Percentiles rank a stretch among this genome's conserved stretches.
phyloP scores from a whole-genome alignment of 1,140 invertebrate genomes.

The Homalodisca vitripennis region DNA sequence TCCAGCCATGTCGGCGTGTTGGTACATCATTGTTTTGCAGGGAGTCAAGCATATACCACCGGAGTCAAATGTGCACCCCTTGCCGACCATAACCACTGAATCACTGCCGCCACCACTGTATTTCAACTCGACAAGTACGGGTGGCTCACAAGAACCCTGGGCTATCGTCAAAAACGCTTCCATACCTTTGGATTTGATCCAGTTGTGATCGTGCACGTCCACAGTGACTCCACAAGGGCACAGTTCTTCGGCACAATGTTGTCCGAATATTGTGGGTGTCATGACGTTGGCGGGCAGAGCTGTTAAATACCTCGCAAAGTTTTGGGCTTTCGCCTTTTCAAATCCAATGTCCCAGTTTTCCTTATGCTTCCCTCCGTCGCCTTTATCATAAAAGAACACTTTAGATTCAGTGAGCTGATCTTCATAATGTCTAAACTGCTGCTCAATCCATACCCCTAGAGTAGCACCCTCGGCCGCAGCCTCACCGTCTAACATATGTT shows the following conservation, averaged over 20 bases:
- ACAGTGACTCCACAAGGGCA: constrained; percentile 44
- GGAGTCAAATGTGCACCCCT: constrained; percentile 17
- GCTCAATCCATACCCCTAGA: constrained; percentile 62
- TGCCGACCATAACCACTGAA: constrained; percentile 48
- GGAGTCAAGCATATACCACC: background rate
- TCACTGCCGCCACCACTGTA: constrained; percentile 43
- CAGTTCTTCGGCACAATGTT: constrained; percentile 46
- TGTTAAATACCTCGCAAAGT: constrained; percentile 71
- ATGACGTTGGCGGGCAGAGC: constrained; percentile 82
- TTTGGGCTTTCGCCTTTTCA: constrained; percentile 76
- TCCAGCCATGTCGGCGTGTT: constrained; percentile 79
- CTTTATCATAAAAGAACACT: background rate
- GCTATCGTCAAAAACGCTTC: constrained; percentile 55
- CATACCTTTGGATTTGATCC: constrained; percentile 56
- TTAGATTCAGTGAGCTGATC: constrained; percentile 54
- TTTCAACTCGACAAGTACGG: constrained; percentile 54
- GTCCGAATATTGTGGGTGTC: constrained; percentile 79
- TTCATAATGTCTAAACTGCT: constrained; percentile 62
- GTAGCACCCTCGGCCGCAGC: constrained; percentile 71
- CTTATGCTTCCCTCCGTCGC: constrained; percentile 36
- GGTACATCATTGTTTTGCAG: constrained; percentile 6
- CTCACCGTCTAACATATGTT: constrained; percentile 68
- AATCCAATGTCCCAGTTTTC: constrained; percentile 67
- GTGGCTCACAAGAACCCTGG: constrained; percentile 54
- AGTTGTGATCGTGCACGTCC: constrained; percentile 49